phyloP scores from a whole-genome alignment of 2,113 vertebrate genomes.

The Ramphastos sulfuratus region DNA sequence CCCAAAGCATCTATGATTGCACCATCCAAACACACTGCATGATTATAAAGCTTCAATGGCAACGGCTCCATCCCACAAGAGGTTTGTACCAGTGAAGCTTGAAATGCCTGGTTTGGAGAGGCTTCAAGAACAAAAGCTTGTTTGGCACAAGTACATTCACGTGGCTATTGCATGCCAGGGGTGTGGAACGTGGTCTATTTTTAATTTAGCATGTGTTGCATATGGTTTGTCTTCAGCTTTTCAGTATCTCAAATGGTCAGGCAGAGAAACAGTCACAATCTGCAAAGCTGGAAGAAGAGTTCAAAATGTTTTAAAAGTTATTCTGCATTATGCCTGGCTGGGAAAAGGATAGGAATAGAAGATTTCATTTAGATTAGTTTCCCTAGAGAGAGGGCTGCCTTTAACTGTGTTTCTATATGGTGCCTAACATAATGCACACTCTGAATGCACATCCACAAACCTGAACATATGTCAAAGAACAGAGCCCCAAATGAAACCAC shows the following conservation, averaged over 20 bases:
- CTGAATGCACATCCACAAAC: neutral
- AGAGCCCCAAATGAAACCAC: neutral
- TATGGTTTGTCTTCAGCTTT: neutral
- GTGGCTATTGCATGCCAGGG: neutral
- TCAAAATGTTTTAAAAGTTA: neutral
- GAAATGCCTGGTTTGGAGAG: neutral
- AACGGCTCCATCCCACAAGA: neutral
- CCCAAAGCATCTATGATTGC: neutral
- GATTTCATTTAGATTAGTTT: conserved; percentile 38
- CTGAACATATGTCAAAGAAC: neutral
- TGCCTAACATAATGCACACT: neutral
- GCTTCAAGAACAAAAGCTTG: neutral
- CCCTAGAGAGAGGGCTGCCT: neutral
- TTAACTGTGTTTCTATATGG: neutral
- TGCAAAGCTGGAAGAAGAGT: neutral
- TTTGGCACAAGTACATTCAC: neutral
- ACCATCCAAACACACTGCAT: rapidly evolving
- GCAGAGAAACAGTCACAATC: neutral
- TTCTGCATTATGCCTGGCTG: neutral
- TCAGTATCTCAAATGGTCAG: neutral
- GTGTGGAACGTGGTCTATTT: neutral
- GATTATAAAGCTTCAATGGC: neutral
- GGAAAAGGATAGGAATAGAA: neutral
- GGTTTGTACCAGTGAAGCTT: neutral
- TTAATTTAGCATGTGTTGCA: neutral